These are phyloP conservation scores for Tauraco erythrolophus DNA, from an alignment of 2,113 vertebrate species.

Conservation along the genomic window DNA sequence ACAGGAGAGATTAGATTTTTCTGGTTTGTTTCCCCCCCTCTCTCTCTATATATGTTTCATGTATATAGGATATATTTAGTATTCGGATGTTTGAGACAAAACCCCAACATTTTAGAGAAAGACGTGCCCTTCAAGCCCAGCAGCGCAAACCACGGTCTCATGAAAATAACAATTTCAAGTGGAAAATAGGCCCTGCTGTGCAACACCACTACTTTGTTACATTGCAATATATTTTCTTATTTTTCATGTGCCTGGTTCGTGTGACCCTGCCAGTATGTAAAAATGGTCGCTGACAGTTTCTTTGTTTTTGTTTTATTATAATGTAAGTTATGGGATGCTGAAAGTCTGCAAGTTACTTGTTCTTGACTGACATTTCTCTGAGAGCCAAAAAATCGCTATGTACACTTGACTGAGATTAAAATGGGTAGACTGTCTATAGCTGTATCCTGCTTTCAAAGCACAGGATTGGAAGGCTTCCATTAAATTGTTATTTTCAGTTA, in stretches of 20 bases:
- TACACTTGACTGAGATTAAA: constrained; percentile 37
- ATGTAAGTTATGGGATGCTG: constrained; percentile 18
- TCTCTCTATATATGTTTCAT: background rate
- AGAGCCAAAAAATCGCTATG: constrained; percentile 11
- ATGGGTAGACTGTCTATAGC: background rate
- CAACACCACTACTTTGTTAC: background rate
- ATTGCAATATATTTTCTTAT: background rate
- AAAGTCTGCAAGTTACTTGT: background rate
- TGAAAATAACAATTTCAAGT: background rate
- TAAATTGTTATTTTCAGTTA: constrained; percentile 64
- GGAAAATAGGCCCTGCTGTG: background rate
- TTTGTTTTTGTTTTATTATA: constrained; percentile 22
- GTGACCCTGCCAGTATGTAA: constrained; percentile 6
- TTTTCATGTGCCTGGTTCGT: background rate
- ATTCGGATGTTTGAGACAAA: background rate
- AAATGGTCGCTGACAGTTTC: background rate
- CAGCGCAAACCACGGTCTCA: background rate
- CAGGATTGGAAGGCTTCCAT: constrained; percentile 52
- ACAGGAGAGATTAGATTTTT: background rate
- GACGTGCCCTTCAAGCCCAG: background rate
- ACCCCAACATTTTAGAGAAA: background rate
- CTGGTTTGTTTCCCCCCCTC: background rate
- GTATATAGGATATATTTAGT: background rate
- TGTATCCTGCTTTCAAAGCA: constrained; percentile 21
- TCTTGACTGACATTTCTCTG: constrained; percentile 17